Evolutionary conservation across 2,113 vertebrate species (phyloP).

Genomic region (Zosterops borbonicus): DNA sequence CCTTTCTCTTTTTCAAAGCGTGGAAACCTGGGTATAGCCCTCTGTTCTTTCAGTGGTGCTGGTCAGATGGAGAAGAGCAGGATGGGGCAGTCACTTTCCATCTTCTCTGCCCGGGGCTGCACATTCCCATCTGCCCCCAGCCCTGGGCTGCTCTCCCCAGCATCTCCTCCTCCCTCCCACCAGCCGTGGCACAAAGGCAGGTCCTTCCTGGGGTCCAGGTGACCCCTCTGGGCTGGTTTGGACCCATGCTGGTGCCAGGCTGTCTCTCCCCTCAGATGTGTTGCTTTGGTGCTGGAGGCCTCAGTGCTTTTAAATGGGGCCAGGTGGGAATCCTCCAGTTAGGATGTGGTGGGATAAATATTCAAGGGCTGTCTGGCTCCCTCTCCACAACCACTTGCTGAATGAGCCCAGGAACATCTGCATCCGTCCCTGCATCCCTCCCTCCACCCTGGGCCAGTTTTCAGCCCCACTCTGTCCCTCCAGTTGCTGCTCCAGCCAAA

Average conservation of each 20-base stretch:
- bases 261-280: background rate
- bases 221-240: background rate
- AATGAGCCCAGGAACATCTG: background rate
- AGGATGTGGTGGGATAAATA: background rate
- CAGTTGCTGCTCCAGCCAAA: conserved; percentile 18
- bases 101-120: accelerated
- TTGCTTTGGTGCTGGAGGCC: background rate
- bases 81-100: background rate
- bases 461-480: background rate
- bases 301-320: background rate
- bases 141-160: background rate
- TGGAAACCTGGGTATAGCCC: background rate
- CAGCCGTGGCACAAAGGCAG: background rate
- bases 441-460: background rate
- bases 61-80: background rate
- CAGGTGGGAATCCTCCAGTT: background rate
- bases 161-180: background rate
- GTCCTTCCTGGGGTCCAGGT: background rate
- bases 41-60: background rate
- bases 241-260: background rate
- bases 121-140: background rate
- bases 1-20: background rate
- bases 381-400: background rate
- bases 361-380: background rate
- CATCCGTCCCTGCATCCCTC: background rate